Conservation (phyloP, 2,113 vertebrate genomes). For the Periophthalmodon schlosseri region DNA sequence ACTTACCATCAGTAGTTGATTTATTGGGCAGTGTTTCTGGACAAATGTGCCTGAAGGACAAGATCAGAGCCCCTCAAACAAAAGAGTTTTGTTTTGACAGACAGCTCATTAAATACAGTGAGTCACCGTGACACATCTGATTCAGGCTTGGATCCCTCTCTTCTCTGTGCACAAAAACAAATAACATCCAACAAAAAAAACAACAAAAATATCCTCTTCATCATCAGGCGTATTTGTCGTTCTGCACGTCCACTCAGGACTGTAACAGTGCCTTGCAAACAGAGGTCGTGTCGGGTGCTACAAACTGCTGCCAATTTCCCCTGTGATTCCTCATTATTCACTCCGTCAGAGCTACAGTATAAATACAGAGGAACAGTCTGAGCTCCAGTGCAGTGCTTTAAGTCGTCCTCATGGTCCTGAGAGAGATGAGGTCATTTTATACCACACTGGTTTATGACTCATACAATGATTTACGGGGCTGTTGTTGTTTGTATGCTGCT, state of each 20-base stretch:
- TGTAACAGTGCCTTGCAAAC: conserved; percentile 24
- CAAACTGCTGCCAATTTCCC: conserved; percentile 44
- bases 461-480: conserved; percentile 23
- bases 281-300: conserved; percentile 28
- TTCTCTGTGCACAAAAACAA: conserved; percentile 21
- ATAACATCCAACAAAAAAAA: conserved; percentile 6
- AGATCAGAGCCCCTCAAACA: conserved; percentile 32
- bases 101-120: conserved; percentile 40
- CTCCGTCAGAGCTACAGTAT: conserved; percentile 36
- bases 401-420: conserved; percentile 36
- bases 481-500: conserved; percentile 48
- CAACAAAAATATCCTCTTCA: neutral
- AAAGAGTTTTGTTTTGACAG: conserved; percentile 38
- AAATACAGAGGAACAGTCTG: conserved; percentile 36
- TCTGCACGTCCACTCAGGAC: conserved; percentile 8
- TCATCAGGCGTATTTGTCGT: neutral
- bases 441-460: conserved; percentile 46
- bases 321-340: conserved; percentile 60
- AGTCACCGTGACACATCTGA: conserved; percentile 24
- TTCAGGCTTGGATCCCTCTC: conserved; percentile 25
- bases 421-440: conserved; percentile 28
- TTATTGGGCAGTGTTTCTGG: neutral
- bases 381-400: conserved; percentile 56
- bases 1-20: neutral
- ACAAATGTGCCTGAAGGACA: conserved; percentile 14